These are phyloP conservation scores for Meloidogyne hapla DNA, from an alignment of 1,140 invertebrate species.

Conservation along the genomic window DNA sequence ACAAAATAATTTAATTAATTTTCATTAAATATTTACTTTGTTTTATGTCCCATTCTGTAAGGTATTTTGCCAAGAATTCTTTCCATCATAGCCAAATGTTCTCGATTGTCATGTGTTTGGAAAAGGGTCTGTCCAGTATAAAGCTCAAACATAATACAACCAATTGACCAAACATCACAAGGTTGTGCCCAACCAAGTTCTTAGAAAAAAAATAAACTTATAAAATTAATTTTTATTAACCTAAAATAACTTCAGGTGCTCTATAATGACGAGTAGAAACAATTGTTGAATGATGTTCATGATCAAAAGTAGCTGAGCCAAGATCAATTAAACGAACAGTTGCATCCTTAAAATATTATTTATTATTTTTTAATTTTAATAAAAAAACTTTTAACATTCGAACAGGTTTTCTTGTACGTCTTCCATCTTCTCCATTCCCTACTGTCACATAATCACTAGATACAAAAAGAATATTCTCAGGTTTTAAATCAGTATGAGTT, in stretches of 20 bases:
- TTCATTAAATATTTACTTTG: constrained; percentile 68
- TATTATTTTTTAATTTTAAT: constrained; percentile 65
- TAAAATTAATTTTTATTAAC: constrained; percentile 66
- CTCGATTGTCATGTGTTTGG: constrained; percentile 96
- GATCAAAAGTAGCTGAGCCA: constrained; percentile 97
- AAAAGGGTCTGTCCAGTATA: constrained; percentile 94
- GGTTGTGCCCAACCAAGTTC: constrained; percentile 98
- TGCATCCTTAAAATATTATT: constrained; percentile 84
- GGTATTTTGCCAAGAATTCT: constrained; percentile 92
- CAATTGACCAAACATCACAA: constrained; percentile 99
- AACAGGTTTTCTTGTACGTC: constrained; percentile 13
- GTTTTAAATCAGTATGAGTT: constrained; percentile 98
- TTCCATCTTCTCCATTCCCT: constrained; percentile 29
- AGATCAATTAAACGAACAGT: constrained; percentile 96
- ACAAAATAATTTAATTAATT: not conserved
- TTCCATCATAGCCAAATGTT: constrained; percentile 99
- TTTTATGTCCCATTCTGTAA: constrained; percentile 89
- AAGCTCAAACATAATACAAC: constrained; percentile 97
- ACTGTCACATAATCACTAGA: constrained; percentile 66
- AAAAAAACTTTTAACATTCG: not conserved
- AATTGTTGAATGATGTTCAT: constrained; percentile 98
- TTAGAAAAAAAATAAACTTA: constrained; percentile 60
- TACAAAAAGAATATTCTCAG: constrained; percentile 96
- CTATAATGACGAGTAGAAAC: constrained; percentile 97
- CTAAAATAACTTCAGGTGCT: constrained; percentile 96